Base-by-base conservation (phyloP, 1,140 invertebrate species). In the Rhynchophorus ferrugineus region DNA sequence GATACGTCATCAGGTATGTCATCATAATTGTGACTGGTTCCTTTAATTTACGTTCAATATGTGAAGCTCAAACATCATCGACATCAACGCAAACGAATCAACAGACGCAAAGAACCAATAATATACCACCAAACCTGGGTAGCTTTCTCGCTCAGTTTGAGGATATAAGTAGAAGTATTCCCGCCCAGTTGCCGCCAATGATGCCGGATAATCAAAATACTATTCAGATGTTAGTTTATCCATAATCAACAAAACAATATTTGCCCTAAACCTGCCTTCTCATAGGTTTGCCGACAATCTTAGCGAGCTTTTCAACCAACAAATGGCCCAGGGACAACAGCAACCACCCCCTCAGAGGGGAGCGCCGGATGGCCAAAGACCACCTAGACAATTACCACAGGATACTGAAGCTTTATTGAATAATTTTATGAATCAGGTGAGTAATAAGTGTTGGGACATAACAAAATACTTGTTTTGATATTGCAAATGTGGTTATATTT, bases 381-480 rank as follows among this genome's bases (percentile, higher is more conserved):
- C 41, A 1, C 21, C 21, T 24, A 17, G n/a, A 24, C 11, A 7
- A 24, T 24, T 24, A 14, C n/a, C 17, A n/a, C 19, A 17, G 20
- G 3, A 22, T 6, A 6, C 5, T 11, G 14, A 22, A 19, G 8
- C 41, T 20, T n/a, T n/a, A 21, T 22, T 24, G 9, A 22, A 43
- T 43, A 43, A 24, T 21, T 9, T 43, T 43, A 43, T 43, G 41
- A n/a, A 19, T 24, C 41, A 43, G 17, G 38, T 41, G 21, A 41
- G 38, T 17, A 19, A 1, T 19, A 19, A 41, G 17, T 19, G 3
- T 7, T 3, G n/a, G 11, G n/a, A 18, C 14, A 19, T n/a, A 41
- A 41, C n/a, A 41, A 19, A 19, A 7, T 19, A 41, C n/a, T 8
- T n/a, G 8, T 14, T 16, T 38, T n/a, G n/a, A n/a, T n/a, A n/a